These are phyloP conservation scores for Julus scandinavius DNA, from an alignment of 2,888 invertebrate species.

Conservation along the genomic window DNA sequence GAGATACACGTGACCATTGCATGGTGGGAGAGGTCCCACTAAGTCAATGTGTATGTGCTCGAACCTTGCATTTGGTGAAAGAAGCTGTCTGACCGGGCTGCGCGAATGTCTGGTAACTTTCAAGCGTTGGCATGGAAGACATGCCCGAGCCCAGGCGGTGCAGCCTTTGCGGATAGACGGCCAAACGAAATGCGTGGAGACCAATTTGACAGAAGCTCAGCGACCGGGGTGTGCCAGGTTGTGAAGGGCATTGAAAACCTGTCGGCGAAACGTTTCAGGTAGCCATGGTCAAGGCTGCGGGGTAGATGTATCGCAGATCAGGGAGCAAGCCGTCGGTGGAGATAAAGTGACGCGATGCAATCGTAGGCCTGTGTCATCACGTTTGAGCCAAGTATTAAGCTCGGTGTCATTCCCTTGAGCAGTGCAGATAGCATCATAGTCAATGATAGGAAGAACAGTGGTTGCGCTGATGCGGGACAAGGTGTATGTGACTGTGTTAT, in stretches of 20 bases:
- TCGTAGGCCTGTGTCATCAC: conserved; percentile 46
- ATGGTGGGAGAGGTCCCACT: neutral
- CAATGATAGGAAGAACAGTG: neutral
- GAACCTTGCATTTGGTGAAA: neutral
- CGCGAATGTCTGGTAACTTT: neutral
- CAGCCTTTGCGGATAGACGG: too few species aligned
- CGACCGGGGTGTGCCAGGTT: conserved; percentile 39
- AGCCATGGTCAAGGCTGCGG: too few species aligned
- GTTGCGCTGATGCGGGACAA: conserved; percentile 42
- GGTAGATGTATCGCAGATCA: too few species aligned
- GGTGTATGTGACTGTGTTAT: conserved; percentile 57
- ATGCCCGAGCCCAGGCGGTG: too few species aligned
- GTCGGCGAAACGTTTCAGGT: too few species aligned
- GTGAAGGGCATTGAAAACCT: too few species aligned
- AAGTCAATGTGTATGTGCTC: neutral
- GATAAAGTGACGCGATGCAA: conserved; percentile 26
- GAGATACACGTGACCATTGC: neutral
- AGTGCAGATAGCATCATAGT: conserved; percentile 43
- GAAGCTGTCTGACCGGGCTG: neutral
- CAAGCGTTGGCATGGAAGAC: too few species aligned
- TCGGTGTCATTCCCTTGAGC: conserved; percentile 42
- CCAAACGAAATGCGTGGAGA: too few species aligned
- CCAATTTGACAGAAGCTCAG: too few species aligned
- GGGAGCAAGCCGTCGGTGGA: neutral
- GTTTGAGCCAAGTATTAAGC: conserved; percentile 48